A percentile compares a stretch with the other conserved stretches of the same genome.
Evolutionary conservation across 2,113 vertebrate genomes (phyloP).

Genomic region (Archilochus colubris): DNA sequence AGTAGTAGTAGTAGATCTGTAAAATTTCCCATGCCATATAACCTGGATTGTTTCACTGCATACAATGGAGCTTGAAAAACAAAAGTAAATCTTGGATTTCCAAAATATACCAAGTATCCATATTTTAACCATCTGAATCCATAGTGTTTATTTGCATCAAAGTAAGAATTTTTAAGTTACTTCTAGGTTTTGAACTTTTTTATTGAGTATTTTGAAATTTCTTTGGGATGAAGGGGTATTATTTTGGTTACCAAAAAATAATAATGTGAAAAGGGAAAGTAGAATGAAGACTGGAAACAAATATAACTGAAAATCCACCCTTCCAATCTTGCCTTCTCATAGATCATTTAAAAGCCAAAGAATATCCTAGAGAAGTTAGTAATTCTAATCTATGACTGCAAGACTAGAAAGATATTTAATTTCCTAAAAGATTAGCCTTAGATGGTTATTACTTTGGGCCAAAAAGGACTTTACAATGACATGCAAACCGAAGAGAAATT

Average conservation of each 20-base stretch:
- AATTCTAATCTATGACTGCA: neutral
- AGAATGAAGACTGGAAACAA: neutral
- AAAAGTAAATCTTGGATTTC: neutral
- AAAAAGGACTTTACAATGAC: neutral
- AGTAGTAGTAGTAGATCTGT: neutral
- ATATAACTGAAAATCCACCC: neutral
- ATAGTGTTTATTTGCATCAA: neutral
- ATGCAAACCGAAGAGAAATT: constrained; percentile 1
- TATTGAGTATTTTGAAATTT: neutral
- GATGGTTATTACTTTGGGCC: neutral
- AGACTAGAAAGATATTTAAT: neutral
- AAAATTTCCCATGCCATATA: neutral
- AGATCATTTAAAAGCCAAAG: neutral
- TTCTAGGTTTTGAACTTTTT: neutral
- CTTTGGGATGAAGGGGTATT: neutral
- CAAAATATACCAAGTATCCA: neutral
- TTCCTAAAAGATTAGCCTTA: neutral
- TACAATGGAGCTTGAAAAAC: neutral
- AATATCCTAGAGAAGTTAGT: neutral
- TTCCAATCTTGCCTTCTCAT: neutral
- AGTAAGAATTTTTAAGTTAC: neutral
- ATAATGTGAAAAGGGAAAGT: neutral
- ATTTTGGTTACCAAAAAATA: neutral
- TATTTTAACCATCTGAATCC: neutral
- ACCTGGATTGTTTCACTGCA: neutral